Percentiles rank a stretch among this genome's conserved stretches.
Conservation (phyloP, 2,888 invertebrate species). For the Zaprionus lineosus region DNA sequence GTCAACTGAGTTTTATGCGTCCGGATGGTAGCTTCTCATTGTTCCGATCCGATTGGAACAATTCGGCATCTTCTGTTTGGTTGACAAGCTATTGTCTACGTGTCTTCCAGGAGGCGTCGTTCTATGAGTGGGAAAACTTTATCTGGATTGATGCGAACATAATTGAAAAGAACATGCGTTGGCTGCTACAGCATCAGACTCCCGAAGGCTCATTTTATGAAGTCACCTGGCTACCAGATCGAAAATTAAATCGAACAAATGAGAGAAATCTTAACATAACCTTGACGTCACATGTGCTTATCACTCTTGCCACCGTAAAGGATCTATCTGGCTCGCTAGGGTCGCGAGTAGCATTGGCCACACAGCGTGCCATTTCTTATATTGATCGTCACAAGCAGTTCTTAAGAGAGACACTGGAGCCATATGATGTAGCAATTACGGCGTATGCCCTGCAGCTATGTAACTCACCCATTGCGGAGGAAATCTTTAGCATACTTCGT, state of each 20-base stretch:
- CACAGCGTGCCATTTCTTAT: slow-evolving; percentile 90
- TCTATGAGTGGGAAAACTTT: slow-evolving; percentile 98
- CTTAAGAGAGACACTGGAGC: slow-evolving; percentile 87
- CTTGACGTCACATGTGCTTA: slow-evolving; percentile 95
- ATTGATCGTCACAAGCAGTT: slow-evolving; percentile 92
- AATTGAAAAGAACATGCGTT: slow-evolving; percentile 92
- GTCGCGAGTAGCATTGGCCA: slow-evolving; percentile 89
- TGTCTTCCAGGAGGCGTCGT: slow-evolving; percentile 94
- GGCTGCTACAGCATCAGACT: slow-evolving; percentile 93
- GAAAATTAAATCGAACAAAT: slow-evolving; percentile 91
- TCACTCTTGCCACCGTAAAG: slow-evolving; percentile 92
- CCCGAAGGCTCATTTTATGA: slow-evolving; percentile 95
- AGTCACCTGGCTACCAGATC: slow-evolving; percentile 92
- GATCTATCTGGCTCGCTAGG: slow-evolving; percentile 90
- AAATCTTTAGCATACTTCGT: slow-evolving; percentile 90
- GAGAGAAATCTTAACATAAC: slow-evolving; percentile 91
- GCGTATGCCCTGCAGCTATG: slow-evolving; percentile 93
- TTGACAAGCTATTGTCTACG: slow-evolving; percentile 95
- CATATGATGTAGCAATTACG: slow-evolving; percentile 94
- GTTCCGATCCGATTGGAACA: slow-evolving; percentile 97
- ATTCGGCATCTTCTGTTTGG: slow-evolving; percentile 94
- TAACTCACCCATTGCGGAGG: slow-evolving; percentile 93
- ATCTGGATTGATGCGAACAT: slow-evolving; percentile 95
- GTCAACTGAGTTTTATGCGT: slow-evolving; percentile 95
- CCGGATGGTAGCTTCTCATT: slow-evolving; percentile 94